Conservation (phyloP, 1,140 invertebrate genomes). For the Drosophila fuyamai region DNA sequence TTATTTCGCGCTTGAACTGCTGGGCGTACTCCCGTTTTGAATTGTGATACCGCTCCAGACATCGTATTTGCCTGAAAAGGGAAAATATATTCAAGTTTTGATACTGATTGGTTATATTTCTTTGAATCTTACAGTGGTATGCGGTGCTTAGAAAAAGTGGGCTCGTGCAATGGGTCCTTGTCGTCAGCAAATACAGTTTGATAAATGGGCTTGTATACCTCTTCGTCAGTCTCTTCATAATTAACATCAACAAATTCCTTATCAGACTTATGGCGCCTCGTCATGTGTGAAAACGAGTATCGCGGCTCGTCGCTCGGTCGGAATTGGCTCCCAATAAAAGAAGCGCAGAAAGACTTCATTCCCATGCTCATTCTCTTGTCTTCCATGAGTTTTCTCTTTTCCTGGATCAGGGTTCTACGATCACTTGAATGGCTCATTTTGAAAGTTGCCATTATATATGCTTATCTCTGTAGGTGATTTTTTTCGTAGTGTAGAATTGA, state of each 20-base stretch:
- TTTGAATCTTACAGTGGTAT: constrained; percentile 22
- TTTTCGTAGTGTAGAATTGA: background rate
- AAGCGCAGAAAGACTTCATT: background rate
- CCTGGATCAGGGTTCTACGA: background rate
- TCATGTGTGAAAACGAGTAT: background rate
- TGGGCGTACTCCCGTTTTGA: constrained; percentile 6
- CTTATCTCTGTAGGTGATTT: constrained; percentile 5
- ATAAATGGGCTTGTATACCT: background rate
- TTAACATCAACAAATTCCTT: accelerated
- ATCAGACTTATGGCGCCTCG: constrained; percentile 8
- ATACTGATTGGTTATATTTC: too few relatives aligned
- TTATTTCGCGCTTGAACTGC: constrained; percentile 40
- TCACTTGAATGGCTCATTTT: background rate
- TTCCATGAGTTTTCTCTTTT: constrained; percentile 9
- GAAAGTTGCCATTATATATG: background rate
- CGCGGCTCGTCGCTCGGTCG: background rate
- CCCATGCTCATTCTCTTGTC: constrained; percentile 6
- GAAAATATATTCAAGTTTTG: background rate
- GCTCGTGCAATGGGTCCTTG: background rate
- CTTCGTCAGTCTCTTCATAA: accelerated
- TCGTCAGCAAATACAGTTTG: constrained; percentile 3
- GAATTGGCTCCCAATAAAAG: background rate
- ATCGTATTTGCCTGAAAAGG: constrained; percentile 19
- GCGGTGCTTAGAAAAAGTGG: constrained; percentile 10
- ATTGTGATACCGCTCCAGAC: constrained; percentile 19